phyloP scores from a whole-genome alignment of 2,113 vertebrate species.

The Acrocephalus kingi region DNA sequence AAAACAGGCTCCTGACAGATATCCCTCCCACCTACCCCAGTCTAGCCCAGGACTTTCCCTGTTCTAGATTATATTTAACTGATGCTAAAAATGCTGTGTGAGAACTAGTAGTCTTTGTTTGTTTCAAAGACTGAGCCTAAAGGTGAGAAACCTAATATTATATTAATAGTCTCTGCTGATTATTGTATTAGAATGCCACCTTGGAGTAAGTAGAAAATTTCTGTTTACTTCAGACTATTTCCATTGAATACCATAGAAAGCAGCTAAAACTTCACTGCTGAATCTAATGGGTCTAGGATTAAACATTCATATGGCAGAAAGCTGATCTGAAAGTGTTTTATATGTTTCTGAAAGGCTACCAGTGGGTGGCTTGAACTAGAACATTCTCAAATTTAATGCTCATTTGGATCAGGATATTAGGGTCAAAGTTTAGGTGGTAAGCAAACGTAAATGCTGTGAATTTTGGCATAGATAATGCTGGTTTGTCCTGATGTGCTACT shows the following conservation, averaged over 20 bases:
- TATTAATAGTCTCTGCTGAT: not conserved
- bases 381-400: not conserved
- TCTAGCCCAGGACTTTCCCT: not conserved
- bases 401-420: not conserved
- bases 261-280: not conserved
- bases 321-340: not conserved
- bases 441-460: not conserved
- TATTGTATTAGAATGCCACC: not conserved
- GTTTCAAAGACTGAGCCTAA: not conserved
- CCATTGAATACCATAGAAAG: not conserved
- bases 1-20: not conserved
- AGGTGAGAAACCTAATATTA: not conserved
- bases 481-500: not conserved
- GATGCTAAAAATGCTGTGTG: not conserved
- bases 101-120: not conserved
- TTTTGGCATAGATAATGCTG: not conserved
- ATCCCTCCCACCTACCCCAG: not conserved
- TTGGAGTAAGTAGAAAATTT: not conserved
- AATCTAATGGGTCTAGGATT: not conserved
- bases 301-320: not conserved
- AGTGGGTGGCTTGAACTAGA: not conserved
- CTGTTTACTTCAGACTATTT: not conserved
- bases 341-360: not conserved
- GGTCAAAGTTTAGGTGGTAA: not conserved
- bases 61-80: not conserved